Conservation (phyloP, 2,888 invertebrate genomes). For the Eupithecia insigniata region DNA sequence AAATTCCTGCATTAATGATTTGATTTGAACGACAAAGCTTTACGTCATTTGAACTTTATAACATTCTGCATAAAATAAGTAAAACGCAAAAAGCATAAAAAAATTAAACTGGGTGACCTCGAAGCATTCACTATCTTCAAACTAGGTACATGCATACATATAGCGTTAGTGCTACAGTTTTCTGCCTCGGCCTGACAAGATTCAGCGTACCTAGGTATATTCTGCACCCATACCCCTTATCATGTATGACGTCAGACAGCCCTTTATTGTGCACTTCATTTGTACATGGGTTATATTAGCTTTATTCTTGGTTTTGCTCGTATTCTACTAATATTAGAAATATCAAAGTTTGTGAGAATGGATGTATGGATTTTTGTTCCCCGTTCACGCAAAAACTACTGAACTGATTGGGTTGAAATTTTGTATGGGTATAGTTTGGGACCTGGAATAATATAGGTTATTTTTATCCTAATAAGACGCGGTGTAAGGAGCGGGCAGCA, state of each 20-base stretch:
- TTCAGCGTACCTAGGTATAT: conserved; percentile 7
- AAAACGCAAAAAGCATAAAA: conserved; percentile 44
- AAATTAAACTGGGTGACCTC: conserved; percentile 54
- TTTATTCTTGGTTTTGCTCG: neutral
- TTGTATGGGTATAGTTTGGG: too few relatives aligned
- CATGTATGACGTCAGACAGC: neutral
- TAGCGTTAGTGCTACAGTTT: conserved; percentile 23
- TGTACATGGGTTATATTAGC: neutral
- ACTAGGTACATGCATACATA: conserved; percentile 24
- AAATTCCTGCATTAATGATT: too few relatives aligned
- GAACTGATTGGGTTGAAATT: too few relatives aligned
- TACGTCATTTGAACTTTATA: conserved; percentile 5
- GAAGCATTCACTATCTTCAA: conserved; percentile 52
- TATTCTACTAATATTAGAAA: too few relatives aligned
- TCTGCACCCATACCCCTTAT: too few relatives aligned
- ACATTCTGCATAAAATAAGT: conserved; percentile 34
- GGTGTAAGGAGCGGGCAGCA: too few relatives aligned
- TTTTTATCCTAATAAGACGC: too few relatives aligned
- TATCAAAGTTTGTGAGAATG: too few relatives aligned
- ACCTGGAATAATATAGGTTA: too few relatives aligned
- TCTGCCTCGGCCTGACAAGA: conserved; percentile 31
- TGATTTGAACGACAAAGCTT: neutral
- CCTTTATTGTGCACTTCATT: neutral
- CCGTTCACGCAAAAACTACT: too few relatives aligned
- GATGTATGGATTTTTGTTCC: too few relatives aligned